These are phyloP conservation scores for Theonella swinhoei DNA, from an alignment of 37 sponge, comb jelly and placozoan species.

Conservation along the genomic window DNA sequence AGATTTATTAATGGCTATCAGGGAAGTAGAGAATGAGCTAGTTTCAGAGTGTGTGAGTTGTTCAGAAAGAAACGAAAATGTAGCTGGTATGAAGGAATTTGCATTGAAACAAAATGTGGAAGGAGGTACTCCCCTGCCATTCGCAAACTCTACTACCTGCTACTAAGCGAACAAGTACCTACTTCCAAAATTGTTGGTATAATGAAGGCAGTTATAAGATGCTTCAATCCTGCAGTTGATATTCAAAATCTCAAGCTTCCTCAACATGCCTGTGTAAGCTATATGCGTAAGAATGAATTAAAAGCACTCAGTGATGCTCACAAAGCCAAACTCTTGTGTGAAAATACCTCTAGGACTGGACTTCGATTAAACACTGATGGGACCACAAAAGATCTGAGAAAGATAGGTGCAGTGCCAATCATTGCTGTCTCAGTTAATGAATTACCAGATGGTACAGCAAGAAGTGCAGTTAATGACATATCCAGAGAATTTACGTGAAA, in stretches of 20 bases:
- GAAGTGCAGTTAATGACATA: slow-evolving; percentile 29
- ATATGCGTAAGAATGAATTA: slow-evolving; percentile 20
- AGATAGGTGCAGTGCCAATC: slow-evolving; percentile 30
- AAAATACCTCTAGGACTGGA: neutral
- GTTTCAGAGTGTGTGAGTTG: neutral
- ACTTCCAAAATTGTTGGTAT: slow-evolving; percentile 2
- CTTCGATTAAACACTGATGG: slow-evolving; percentile 35
- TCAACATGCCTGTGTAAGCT: slow-evolving; percentile 7
- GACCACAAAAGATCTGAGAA: slow-evolving; percentile 22
- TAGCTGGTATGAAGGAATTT: neutral
- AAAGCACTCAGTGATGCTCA: slow-evolving; percentile 10
- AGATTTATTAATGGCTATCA: neutral
- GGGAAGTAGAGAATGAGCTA: neutral
- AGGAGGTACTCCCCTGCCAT: slow-evolving; percentile 6
- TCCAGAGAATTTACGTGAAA: slow-evolving; percentile 31
- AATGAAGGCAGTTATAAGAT: neutral
- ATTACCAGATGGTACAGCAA: slow-evolving; percentile 18
- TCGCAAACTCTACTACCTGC: neutral
- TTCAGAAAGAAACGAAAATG: too few relatives aligned
- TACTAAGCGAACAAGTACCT: slow-evolving; percentile 8
- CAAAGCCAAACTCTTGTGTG: neutral
- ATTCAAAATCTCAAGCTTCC: neutral
- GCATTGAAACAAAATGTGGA: neutral
- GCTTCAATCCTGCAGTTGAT: slow-evolving; percentile 6
- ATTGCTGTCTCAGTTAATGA: slow-evolving; percentile 34